phyloP scores from a whole-genome alignment of 2,888 invertebrate species.

The Disparrhopalites patrizii region DNA sequence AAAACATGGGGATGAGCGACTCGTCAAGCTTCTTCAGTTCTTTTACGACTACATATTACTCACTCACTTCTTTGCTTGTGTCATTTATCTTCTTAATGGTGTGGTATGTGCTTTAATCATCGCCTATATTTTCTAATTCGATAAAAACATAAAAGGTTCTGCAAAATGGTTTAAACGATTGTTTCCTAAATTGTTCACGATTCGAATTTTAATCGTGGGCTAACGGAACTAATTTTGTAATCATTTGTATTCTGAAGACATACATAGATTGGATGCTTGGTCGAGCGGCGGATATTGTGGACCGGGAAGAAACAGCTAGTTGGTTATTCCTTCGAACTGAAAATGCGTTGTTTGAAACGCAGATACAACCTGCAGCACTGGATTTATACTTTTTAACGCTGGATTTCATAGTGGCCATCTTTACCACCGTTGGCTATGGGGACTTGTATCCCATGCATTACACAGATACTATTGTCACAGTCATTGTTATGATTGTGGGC shows the following conservation, averaged over 20 bases:
- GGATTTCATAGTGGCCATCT: constrained; percentile 30
- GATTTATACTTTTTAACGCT: constrained; percentile 12
- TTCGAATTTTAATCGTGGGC: neutral
- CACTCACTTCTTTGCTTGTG: constrained; percentile 25
- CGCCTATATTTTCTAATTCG: neutral
- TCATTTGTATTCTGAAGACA: neutral
- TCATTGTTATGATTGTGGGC: constrained; percentile 33
- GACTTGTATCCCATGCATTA: neutral
- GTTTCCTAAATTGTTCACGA: neutral
- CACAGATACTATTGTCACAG: constrained; percentile 4
- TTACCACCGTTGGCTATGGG: constrained; percentile 36
- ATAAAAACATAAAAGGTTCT: neutral
- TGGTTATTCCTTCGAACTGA: constrained; percentile 4
- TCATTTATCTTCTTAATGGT: constrained; percentile 8
- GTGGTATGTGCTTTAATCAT: constrained; percentile 2
- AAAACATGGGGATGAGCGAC: neutral
- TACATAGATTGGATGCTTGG: constrained; percentile 18
- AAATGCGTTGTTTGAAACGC: neutral
- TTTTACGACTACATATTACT: constrained; percentile 13
- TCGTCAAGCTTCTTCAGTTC: neutral
- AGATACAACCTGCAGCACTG: neutral
- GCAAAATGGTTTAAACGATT: no score
- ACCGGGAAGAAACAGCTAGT: neutral
- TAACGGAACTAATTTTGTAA: no score
- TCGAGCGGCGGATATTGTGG: neutral